These are phyloP conservation scores for Helicoverpa zea DNA, from an alignment of 1,140 invertebrate species.

Conservation along the genomic window DNA sequence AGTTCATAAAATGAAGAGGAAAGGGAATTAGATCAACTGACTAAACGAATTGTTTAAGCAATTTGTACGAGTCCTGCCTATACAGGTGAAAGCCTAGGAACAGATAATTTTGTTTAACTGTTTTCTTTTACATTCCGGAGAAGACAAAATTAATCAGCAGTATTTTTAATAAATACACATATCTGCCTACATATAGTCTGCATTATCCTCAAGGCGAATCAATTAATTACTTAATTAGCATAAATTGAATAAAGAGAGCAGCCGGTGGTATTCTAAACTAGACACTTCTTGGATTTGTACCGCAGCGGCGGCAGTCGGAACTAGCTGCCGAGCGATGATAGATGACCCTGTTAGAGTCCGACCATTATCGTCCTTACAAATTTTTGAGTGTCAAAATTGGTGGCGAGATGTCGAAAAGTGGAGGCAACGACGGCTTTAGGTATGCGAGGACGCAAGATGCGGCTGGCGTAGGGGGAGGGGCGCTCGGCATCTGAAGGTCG, in stretches of 20 bases:
- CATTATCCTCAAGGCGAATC: conserved; percentile 35
- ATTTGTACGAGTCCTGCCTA: too few relatives aligned
- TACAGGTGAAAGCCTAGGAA: too few relatives aligned
- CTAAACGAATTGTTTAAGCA: too few relatives aligned
- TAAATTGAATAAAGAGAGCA: conserved; percentile 15
- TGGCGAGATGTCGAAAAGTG: conserved; percentile 83
- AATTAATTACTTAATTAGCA: conserved; percentile 15
- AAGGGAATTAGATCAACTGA: too few relatives aligned
- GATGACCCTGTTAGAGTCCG: conserved; percentile 59
- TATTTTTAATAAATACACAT: background rate
- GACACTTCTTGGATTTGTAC: conserved; percentile 20
- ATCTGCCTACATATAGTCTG: background rate
- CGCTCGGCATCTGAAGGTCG: conserved; percentile 86
- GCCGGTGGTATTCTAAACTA: conserved; percentile 23
- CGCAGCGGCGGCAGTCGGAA: conserved; percentile 13
- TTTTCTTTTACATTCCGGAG: too few relatives aligned
- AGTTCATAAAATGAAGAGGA: too few relatives aligned
- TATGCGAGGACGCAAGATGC: conserved; percentile 85
- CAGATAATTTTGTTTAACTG: too few relatives aligned
- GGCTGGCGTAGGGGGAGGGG: conserved; percentile 81
- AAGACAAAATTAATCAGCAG: too few relatives aligned
- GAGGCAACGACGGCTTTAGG: conserved; percentile 80
- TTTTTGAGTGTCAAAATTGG: conserved; percentile 80
- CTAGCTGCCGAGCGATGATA: conserved; percentile 49
- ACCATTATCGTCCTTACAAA: conserved; percentile 67